Conservation (phyloP, 2,888 invertebrate genomes). For the Cistogaster globosa region DNA sequence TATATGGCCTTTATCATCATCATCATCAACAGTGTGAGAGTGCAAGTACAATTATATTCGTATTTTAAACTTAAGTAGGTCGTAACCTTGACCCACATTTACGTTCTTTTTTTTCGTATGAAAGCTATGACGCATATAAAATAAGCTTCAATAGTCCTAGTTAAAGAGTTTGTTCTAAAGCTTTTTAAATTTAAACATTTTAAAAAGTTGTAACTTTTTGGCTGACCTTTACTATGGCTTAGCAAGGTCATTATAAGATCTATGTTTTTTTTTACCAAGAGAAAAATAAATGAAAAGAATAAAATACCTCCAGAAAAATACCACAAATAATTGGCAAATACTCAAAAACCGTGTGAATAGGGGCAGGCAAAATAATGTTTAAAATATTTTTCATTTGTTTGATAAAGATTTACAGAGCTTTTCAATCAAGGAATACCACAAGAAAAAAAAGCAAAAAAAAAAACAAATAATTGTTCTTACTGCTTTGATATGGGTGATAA, state of each 20-base stretch:
- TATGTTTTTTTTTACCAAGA: conserved; percentile 5
- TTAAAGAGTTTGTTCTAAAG: conserved; percentile 36
- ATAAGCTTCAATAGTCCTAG: conserved; percentile 3
- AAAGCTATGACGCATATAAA: conserved; percentile 55
- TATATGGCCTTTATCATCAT: conserved; percentile 26
- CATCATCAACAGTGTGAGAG: neutral
- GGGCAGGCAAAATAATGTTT: neutral
- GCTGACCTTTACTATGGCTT: conserved; percentile 40
- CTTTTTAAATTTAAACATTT: conserved; percentile 17
- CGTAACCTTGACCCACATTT: conserved; percentile 65
- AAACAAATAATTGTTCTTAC: no score
- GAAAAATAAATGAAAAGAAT: conserved; percentile 6
- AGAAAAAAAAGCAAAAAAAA: neutral
- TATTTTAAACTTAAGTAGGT: conserved; percentile 57
- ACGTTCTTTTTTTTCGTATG: conserved; percentile 16
- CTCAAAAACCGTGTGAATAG: conserved; percentile 50
- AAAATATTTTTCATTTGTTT: neutral
- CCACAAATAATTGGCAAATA: conserved; percentile 56
- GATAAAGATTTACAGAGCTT: neutral
- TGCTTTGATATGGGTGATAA: no score
- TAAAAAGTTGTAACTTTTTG: neutral
- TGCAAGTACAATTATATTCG: conserved; percentile 1
- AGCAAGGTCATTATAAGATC: conserved; percentile 51
- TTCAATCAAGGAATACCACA: neutral
- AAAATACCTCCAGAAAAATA: conserved; percentile 34